These are phyloP conservation scores for Australoheros scitulus DNA, from an alignment of 2,113 vertebrate genomes.

Conservation along the genomic window DNA sequence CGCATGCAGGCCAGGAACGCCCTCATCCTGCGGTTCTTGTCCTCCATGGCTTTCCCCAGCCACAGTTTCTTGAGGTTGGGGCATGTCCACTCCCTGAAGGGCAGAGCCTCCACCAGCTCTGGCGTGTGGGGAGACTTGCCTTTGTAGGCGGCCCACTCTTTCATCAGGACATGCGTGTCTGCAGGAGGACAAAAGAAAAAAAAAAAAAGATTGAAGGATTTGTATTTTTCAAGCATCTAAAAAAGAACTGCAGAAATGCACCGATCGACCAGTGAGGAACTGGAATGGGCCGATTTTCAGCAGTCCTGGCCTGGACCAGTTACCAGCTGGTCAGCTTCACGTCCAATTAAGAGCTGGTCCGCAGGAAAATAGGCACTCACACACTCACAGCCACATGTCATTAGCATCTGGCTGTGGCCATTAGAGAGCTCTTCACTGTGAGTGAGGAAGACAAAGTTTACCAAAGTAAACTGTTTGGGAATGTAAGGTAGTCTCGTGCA, in stretches of 20 bases:
- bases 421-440: background rate
- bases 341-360: background rate
- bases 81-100: slow-evolving; percentile 97
- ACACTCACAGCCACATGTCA: background rate
- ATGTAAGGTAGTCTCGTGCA: background rate
- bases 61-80: slow-evolving; percentile 95
- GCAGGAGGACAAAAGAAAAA: background rate
- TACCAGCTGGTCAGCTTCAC: background rate
- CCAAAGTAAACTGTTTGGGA: background rate
- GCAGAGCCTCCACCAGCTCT: slow-evolving; percentile 93
- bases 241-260: background rate
- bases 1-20: slow-evolving; percentile 96
- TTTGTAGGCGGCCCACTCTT: slow-evolving; percentile 97
- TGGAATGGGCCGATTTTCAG: background rate
- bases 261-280: background rate
- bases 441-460: background rate
- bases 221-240: background rate
- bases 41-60: slow-evolving; percentile 93
- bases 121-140: slow-evolving; percentile 95
- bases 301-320: background rate
- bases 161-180: slow-evolving; percentile 92
- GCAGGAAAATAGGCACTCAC: no score
- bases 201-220: background rate
- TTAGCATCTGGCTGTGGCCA: background rate
- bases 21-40: slow-evolving; percentile 95